These are phyloP conservation scores for Myrmophylax atrothorax DNA, from an alignment of 2,113 vertebrate species.

Conservation along the genomic window DNA sequence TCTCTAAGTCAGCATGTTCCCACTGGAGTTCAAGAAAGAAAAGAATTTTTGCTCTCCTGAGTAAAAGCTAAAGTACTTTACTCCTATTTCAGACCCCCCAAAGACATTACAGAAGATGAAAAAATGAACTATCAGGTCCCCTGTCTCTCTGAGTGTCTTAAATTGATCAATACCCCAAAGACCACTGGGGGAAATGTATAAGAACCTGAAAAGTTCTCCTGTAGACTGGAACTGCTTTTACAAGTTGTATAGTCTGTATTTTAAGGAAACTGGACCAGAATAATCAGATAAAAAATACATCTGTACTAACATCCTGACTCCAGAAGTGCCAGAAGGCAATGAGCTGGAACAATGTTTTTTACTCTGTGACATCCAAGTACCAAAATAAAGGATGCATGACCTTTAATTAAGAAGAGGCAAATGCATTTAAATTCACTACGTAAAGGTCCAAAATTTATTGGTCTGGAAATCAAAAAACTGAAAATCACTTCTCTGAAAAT, in stretches of 20 bases:
- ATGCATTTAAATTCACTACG: not conserved
- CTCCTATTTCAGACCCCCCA: not conserved
- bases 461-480: not conserved
- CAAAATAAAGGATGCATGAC: not conserved
- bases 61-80: not conserved
- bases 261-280: not conserved
- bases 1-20: not conserved
- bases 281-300: not conserved
- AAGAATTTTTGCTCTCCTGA: not conserved
- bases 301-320: not conserved
- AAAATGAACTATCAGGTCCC: not conserved
- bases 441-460: not conserved
- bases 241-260: not conserved
- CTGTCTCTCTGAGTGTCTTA: not conserved
- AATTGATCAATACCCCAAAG: not conserved
- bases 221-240: not conserved
- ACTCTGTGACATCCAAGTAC: not conserved
- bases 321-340: not conserved
- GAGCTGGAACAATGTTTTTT: not conserved
- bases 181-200: not conserved
- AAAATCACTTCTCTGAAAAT: not conserved
- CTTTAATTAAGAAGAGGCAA: not conserved
- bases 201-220: not conserved
- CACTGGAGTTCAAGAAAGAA: not conserved
- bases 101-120: not conserved